phyloP scores from a whole-genome alignment of 2,888 invertebrate species.

The Digitonthophagus gazella region DNA sequence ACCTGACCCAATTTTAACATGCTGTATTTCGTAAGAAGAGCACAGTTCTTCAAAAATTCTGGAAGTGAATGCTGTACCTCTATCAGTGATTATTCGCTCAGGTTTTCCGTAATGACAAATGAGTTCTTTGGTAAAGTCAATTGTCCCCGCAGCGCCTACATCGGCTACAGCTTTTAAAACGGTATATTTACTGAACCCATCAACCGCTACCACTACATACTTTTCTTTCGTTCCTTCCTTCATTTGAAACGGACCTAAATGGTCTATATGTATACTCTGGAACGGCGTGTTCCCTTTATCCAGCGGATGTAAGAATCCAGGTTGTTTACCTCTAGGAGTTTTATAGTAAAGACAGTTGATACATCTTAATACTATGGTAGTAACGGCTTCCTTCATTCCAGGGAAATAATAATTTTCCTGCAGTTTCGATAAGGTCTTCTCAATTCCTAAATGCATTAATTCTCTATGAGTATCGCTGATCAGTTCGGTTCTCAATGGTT shows the following conservation, averaged over 20 bases:
- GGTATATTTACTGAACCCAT: neutral
- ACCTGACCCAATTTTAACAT: conserved; percentile 14
- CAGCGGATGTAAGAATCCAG: conserved; percentile 39
- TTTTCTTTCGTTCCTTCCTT: conserved; percentile 31
- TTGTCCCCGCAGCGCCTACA: neutral
- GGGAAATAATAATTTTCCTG: conserved; percentile 37
- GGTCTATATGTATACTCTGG: conserved; percentile 47
- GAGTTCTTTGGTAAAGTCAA: neutral
- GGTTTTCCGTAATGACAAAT: neutral
- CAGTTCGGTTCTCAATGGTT: neutral
- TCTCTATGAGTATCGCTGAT: conserved; percentile 37
- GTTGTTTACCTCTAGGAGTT: conserved; percentile 30
- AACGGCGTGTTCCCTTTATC: conserved; percentile 44
- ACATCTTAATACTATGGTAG: conserved; percentile 37
- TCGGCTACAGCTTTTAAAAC: conserved; percentile 7
- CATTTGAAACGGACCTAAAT: conserved; percentile 45
- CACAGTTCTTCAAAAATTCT: neutral
- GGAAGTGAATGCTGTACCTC: conserved; percentile 18
- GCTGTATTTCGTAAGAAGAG: neutral
- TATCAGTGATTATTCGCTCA: conserved; percentile 13
- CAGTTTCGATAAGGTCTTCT: conserved; percentile 38
- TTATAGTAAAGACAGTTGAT: conserved; percentile 39
- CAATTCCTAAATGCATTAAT: conserved; percentile 40
- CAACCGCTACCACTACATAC: conserved; percentile 2
- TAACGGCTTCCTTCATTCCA: conserved; percentile 35